A percentile compares a stretch with the other conserved stretches of the same genome.
These are phyloP conservation scores for Erebia epiphron DNA, from an alignment of 2,888 invertebrate genomes.

Conservation along the genomic window DNA sequence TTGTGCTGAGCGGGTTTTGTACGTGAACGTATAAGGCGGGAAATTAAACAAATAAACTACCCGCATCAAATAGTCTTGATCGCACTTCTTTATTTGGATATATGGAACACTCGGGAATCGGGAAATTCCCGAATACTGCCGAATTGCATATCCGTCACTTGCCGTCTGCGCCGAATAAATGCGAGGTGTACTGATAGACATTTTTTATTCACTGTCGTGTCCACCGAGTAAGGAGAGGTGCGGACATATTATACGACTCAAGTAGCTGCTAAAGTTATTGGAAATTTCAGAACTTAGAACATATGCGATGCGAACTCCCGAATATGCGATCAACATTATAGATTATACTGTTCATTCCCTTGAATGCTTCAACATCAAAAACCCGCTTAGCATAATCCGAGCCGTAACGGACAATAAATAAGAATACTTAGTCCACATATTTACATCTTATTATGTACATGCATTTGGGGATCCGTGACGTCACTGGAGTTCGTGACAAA, in stretches of 20 bases:
- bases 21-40: not conserved
- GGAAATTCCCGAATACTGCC: not conserved
- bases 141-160: not conserved
- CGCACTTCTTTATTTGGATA: not conserved
- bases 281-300: not conserved
- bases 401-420: conserved; percentile 60
- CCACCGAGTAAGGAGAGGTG: not conserved
- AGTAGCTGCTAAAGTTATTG: not conserved
- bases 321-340: not conserved
- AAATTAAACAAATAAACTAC: not conserved
- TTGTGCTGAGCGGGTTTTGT: conserved; percentile 8
- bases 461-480: conserved; percentile 26
- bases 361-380: not conserved
- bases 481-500: conserved; percentile 12
- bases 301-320: no score
- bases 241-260: not conserved
- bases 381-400: not conserved
- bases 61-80: not conserved
- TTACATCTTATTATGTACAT: conserved; percentile 78
- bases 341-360: not conserved
- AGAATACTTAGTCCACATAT: conserved; percentile 71
- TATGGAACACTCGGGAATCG: not conserved
- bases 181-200: not conserved
- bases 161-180: not conserved
- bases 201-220: not conserved